phyloP scores from a whole-genome alignment of 2,113 vertebrate species.

The Castor canadensis region DNA sequence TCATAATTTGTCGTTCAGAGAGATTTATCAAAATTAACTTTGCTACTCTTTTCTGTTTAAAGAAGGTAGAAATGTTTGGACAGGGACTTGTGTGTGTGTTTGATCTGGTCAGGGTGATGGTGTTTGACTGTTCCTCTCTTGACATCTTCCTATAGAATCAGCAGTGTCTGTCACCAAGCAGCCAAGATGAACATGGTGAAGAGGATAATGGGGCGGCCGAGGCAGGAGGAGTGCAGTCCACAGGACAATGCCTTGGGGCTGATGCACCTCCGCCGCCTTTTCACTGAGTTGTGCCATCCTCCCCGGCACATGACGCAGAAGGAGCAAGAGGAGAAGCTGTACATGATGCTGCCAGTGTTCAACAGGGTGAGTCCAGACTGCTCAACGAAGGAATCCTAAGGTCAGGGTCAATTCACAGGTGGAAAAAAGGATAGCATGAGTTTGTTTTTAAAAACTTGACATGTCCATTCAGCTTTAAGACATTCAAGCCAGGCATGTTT shows the following conservation, averaged over 20 bases:
- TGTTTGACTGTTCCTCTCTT: background rate
- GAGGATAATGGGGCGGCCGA: constrained; percentile 98
- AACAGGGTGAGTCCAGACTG: constrained; percentile 90
- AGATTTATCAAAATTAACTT: background rate
- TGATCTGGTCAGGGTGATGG: background rate
- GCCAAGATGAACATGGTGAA: constrained; percentile 99
- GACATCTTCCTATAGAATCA: constrained; percentile 82
- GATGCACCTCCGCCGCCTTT: constrained; percentile 98
- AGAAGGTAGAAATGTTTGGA: background rate
- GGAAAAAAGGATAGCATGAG: background rate
- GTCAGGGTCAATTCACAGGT: background rate
- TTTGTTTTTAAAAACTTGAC: background rate
- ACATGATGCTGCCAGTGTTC: constrained; percentile 99
- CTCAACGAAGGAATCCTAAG: background rate
- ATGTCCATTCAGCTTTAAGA: background rate
- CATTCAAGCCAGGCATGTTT: no score
- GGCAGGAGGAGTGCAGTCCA: constrained; percentile 98
- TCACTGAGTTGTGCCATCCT: constrained; percentile 97
- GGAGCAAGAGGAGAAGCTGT: constrained; percentile 99
- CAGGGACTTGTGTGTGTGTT: background rate
- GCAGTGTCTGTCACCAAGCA: constrained; percentile 86
- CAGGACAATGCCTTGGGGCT: constrained; percentile 98
- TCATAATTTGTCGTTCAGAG: background rate
- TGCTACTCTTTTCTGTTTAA: constrained; percentile 6
- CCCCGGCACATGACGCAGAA: constrained; percentile 99